A percentile compares a stretch with the other conserved stretches of the same genome.
Conservation (phyloP, 2,113 vertebrate species). For the Myotis davidii region DNA sequence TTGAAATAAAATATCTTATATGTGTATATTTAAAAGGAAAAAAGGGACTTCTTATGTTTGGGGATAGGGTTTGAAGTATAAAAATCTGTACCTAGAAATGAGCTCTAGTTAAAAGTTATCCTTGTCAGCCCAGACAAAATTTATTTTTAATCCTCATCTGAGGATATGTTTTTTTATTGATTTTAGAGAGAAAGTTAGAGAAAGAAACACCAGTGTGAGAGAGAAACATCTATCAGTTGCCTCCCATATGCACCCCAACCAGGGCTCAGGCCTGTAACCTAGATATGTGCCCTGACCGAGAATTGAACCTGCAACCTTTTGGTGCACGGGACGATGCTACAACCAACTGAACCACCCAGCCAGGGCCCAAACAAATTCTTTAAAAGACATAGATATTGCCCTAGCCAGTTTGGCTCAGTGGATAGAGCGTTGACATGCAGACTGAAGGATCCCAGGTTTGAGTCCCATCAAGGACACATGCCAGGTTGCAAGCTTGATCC, state of each 20-base stretch:
- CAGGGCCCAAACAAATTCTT: not conserved
- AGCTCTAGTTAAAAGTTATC: not conserved
- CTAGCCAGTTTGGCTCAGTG: too few relatives aligned
- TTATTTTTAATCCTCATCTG: too few relatives aligned
- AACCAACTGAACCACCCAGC: not conserved
- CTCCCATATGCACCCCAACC: too few relatives aligned
- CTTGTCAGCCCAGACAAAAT: not conserved
- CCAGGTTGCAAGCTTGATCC: too few relatives aligned
- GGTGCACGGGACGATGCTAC: not conserved
- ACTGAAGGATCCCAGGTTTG: too few relatives aligned
- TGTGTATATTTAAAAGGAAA: slow-evolving; percentile 89
- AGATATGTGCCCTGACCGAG: not conserved
- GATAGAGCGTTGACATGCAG: too few relatives aligned
- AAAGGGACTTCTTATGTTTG: slow-evolving; percentile 83
- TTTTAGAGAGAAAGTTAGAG: not conserved
- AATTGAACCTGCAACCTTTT: not conserved
- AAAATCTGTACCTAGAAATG: slow-evolving; percentile 52
- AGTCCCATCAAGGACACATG: too few relatives aligned
- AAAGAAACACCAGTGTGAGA: not conserved
- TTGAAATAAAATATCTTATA: slow-evolving; percentile 88
- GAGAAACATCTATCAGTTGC: not conserved
- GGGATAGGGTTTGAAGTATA: slow-evolving; percentile 74
- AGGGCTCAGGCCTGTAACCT: not conserved
- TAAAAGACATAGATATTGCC: slow-evolving; percentile 35
- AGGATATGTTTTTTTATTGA: not conserved